phyloP scores from a whole-genome alignment of 1,140 invertebrate species.

The Drosophila nigrodunni region DNA sequence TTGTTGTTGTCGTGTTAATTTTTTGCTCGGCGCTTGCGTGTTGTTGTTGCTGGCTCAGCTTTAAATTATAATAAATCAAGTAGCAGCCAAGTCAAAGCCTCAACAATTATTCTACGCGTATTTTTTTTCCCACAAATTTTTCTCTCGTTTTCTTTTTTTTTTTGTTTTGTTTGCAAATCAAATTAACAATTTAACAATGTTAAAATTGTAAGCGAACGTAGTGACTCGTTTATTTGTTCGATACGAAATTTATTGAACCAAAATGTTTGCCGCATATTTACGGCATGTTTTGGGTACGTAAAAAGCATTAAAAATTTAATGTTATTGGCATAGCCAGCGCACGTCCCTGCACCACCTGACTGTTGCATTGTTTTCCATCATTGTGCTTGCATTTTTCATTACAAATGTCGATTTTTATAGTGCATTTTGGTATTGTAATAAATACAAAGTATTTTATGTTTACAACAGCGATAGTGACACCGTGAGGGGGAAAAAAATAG shows the following conservation, averaged over 20 bases:
- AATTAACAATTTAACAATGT: constrained; percentile 31
- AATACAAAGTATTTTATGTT: not conserved
- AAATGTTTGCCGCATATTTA: constrained; percentile 53
- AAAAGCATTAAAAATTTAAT: not conserved
- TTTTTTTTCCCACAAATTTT: constrained; percentile 2
- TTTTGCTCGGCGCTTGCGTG: constrained; percentile 22
- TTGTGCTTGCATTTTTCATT: constrained; percentile 14
- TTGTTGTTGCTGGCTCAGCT: constrained; percentile 11
- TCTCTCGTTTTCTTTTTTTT: not conserved
- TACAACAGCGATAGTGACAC: not conserved
- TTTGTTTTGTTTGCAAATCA: constrained; percentile 8
- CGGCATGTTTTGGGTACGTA: constrained; percentile 41
- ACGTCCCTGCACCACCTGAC: not conserved
- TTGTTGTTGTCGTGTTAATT: constrained; percentile 24
- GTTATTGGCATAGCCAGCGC: not conserved
- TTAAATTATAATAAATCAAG: constrained; percentile 55
- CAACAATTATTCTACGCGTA: constrained; percentile 18
- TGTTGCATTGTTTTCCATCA: not conserved
- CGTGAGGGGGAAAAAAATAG: not conserved
- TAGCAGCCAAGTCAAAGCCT: constrained; percentile 11
- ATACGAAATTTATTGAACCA: constrained; percentile 29
- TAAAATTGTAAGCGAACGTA: constrained; percentile 21
- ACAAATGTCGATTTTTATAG: constrained; percentile 9
- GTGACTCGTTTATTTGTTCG: not conserved
- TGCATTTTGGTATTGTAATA: constrained; percentile 2